phyloP scores from a whole-genome alignment of 2,888 invertebrate genomes.

The Strigamia crassipes region DNA sequence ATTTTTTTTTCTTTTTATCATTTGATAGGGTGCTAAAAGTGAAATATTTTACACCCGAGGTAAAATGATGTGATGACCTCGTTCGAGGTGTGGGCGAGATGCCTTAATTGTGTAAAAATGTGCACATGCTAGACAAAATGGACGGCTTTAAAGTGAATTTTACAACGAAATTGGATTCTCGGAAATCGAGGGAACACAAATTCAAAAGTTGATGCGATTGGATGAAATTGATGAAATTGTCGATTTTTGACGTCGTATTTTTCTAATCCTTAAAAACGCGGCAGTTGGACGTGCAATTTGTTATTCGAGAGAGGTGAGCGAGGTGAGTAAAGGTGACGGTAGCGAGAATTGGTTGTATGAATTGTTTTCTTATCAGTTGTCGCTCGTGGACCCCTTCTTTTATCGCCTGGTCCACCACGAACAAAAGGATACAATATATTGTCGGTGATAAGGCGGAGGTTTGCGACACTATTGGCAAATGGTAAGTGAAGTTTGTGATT shows the following conservation, averaged over 20 bases:
- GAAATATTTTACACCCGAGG: not conserved
- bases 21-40: not conserved
- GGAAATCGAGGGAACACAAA: too few species aligned
- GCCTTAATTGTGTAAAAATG: too few species aligned
- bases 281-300: too few species aligned
- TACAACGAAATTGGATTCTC: too few species aligned
- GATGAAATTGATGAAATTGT: too few species aligned
- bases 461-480: not conserved
- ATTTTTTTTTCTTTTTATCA: not conserved
- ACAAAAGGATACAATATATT: not conserved
- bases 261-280: too few species aligned
- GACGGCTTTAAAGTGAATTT: too few species aligned
- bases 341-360: not conserved
- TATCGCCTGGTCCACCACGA: not conserved
- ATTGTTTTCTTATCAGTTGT: not conserved
- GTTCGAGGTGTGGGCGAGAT: not conserved
- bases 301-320: not conserved
- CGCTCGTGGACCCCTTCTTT: not conserved
- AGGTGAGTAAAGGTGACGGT: not conserved
- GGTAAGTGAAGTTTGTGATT: not conserved
- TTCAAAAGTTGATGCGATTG: too few species aligned
- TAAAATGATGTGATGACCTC: not conserved
- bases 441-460: not conserved
- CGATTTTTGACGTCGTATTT: too few species aligned
- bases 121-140: too few species aligned